Evolutionary conservation across 1,140 invertebrate genomes (phyloP).

Genomic region (Condylostylus longicornis): DNA sequence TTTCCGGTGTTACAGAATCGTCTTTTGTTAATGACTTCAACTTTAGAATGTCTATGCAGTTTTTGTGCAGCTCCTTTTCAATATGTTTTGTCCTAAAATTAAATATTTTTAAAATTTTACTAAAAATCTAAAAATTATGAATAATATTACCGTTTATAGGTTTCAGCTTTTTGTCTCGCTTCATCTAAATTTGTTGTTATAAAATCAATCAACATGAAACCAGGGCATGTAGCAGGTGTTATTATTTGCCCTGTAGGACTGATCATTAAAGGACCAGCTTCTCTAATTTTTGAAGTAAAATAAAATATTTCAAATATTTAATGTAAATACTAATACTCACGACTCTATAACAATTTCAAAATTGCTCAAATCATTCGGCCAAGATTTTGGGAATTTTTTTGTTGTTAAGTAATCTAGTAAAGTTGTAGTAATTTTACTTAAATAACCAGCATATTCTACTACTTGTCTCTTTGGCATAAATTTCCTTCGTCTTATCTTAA

Average conservation of each 20-base stretch:
- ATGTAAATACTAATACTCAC: slow-evolving; percentile 38
- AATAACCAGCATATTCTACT: slow-evolving; percentile 63
- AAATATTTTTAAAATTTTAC: slow-evolving; percentile 8
- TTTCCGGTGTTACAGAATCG: slow-evolving; percentile 72
- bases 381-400: slow-evolving; percentile 48
- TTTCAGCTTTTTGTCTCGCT: slow-evolving; percentile 49
- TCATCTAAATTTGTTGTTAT: slow-evolving; percentile 60
- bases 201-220: slow-evolving; percentile 67
- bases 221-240: slow-evolving; percentile 75
- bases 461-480: slow-evolving; percentile 80
- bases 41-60: slow-evolving; percentile 48
- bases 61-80: slow-evolving; percentile 51
- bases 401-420: slow-evolving; percentile 61
- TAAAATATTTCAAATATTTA: slow-evolving; percentile 3
- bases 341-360: slow-evolving; percentile 84
- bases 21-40: slow-evolving; percentile 65
- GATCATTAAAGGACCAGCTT: slow-evolving; percentile 82
- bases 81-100: slow-evolving; percentile 54
- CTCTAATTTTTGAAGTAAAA: slow-evolving; percentile 37
- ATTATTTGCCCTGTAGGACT: slow-evolving; percentile 86
- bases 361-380: slow-evolving; percentile 52
- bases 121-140: slow-evolving; percentile 38
- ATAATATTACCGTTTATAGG: too few relatives aligned
- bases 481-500: slow-evolving; percentile 73
- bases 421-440: slow-evolving; percentile 65